Percentiles rank a stretch among this genome's conserved stretches.
phyloP scores from a whole-genome alignment of 2,888 invertebrate species.

The Cactoblastis cactorum region DNA sequence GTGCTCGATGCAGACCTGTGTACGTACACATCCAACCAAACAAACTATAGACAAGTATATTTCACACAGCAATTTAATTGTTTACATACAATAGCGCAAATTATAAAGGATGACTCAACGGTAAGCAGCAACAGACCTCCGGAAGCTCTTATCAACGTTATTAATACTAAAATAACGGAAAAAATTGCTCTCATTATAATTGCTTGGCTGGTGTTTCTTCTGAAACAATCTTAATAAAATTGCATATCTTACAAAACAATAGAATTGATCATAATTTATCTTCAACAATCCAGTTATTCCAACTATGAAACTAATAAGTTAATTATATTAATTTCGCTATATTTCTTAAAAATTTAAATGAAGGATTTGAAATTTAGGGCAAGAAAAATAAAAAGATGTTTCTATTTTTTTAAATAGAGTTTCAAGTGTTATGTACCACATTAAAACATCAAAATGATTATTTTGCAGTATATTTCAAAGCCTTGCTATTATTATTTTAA shows the following conservation, averaged over 20 bases:
- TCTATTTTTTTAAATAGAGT: too few species aligned
- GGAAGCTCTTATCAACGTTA: slow-evolving; percentile 15
- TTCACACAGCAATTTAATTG: neutral
- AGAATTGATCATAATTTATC: slow-evolving; percentile 6
- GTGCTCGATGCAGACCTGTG: neutral
- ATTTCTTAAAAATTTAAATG: too few species aligned
- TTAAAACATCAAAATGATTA: too few species aligned
- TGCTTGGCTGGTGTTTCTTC: slow-evolving; percentile 15
- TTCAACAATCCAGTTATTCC: neutral
- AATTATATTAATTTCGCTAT: too few species aligned
- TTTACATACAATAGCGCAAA: slow-evolving; percentile 33
- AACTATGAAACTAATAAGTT: too few species aligned
- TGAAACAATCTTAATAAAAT: neutral
- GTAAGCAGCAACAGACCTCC: slow-evolving; percentile 22
- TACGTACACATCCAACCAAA: neutral
- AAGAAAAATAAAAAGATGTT: too few species aligned
- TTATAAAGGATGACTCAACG: slow-evolving; percentile 28
- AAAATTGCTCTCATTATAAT: neutral
- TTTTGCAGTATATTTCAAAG: too few species aligned
- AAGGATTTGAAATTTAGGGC: too few species aligned
- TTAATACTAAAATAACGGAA: slow-evolving; percentile 14
- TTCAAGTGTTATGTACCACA: too few species aligned
- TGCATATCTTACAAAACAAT: slow-evolving; percentile 9
- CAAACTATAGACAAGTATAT: neutral
- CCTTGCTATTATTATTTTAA: too few species aligned